Conservation (phyloP, 2,797 vertebrate genomes). For the Zalophus californianus region DNA sequence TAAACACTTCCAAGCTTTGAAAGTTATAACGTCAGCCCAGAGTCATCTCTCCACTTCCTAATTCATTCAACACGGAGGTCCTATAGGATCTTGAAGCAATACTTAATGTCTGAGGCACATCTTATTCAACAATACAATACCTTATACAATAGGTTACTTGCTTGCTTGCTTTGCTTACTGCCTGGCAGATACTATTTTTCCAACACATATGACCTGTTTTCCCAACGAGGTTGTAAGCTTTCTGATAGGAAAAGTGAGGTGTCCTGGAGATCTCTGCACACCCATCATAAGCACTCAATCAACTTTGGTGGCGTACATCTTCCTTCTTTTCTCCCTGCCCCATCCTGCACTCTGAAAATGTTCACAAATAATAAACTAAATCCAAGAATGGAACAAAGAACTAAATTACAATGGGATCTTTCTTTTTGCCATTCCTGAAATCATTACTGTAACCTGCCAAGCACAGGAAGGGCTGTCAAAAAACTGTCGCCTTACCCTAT, state of each 20-base stretch:
- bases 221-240: not conserved
- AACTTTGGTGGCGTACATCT: not conserved
- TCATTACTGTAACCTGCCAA: not conserved
- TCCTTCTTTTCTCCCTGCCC: not conserved
- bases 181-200: not conserved
- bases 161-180: not conserved
- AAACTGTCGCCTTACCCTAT: not conserved
- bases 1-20: not conserved
- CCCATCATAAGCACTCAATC: not conserved
- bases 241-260: not conserved
- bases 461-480: not conserved
- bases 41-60: not conserved
- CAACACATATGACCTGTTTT: not conserved
- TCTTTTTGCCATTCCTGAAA: slow-evolving; percentile 13
- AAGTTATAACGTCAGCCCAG: not conserved
- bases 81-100: not conserved
- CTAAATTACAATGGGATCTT: not conserved
- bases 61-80: not conserved
- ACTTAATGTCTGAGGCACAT: not conserved
- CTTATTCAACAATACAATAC: not conserved
- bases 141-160: not conserved
- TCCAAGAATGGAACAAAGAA: not conserved
- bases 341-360: not conserved
- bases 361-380: slow-evolving; percentile 18
- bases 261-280: not conserved